Base-by-base conservation (phyloP, 1,140 invertebrate genomes). In the Drosophila nikananu region DNA sequence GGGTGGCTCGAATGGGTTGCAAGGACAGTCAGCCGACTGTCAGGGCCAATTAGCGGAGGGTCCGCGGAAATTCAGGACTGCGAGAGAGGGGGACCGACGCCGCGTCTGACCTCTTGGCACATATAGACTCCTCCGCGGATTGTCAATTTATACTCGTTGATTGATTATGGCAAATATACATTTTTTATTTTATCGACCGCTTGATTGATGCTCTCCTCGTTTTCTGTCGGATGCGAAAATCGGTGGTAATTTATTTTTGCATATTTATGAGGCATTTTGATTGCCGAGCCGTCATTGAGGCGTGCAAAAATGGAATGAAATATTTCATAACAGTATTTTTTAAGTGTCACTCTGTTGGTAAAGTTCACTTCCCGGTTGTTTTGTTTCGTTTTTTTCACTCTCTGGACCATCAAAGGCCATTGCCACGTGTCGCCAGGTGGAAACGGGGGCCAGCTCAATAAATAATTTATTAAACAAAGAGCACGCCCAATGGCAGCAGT, bases 381-480 rank as follows among this genome's bases (percentile, higher is more conserved):
- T 51, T 8, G 19, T 17, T 51, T 51, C 3, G 13, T 21, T 8
- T 21, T 32, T 35, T 54, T 30, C 27, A 23, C 7, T n/a, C 21
- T 27, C 19, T 44, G 58, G 57, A 42, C 44, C 72, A 71, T 63
- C 64, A 67, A 59, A 65, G 72, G 75, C 63, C 60, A 78, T 61
- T 80, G 76, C 81, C 81, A 83, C 58, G 52, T 71, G 65, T 67
- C 39, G 60, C 19, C 32, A 71, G 35, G 9, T 58, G 68, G 42
- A 58, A 58, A 27, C 21, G 23, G 46, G 13, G 21, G 48, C 54
- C 49, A 66, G 55, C 49, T 19, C 48, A 67, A 84, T 89, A 79
- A 89, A 89, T 89, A 84, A 90, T 84, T 79, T 78, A 89, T 89
- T 84, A 89, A 89, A 90, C 84, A 89, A 89, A 89, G 66, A 79